Evolutionary conservation across 2,113 vertebrate genomes (phyloP), one percentile per base, ranked within the genome.

Genomic region (Nettapus auritus): DNA sequence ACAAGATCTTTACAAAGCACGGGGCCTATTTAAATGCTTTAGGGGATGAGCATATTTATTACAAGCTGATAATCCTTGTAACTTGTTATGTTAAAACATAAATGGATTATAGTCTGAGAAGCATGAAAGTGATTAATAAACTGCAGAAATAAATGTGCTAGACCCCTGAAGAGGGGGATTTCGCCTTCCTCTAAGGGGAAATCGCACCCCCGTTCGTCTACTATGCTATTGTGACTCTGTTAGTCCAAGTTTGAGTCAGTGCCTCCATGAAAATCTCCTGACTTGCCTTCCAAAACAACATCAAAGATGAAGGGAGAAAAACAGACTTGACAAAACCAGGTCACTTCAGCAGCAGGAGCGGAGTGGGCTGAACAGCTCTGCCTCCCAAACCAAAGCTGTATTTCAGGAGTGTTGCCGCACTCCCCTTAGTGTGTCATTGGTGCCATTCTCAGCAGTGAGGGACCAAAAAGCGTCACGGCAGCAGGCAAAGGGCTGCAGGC

Each of bases 41-140:
- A 91, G 86, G 60, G 56, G 53, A 93, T 92, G 74, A 92, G 18
- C n/a, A 28, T 80, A 52, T 93, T 95, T 91, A 85, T 94, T 92
- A 36, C 1, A 9, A 95, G 59, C 55, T 83, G 60, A 50, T 93
- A 95, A 89, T 88, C 59, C 87, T 95, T 95, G 62, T 86, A 94
- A 92, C 36, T 78, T 82, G 80, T 95, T 95, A 95, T 74, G 95
- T 93, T 96, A 93, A 96, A 94, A 92, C 91, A 94, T 94, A 97
- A 97, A 94, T 93, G 83, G 64, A 92, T 96, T 86, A 57, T 75
- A 82, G 79, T 86, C 67, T 82, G 77, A 95, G 84, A 89, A 91
- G 84, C 76, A 42, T 80, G 81, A 91, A 95, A 96, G 88, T 85
- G 56, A 89, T 95, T 97, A 92, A 68, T 89, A 67, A 94, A 76